A percentile compares a stretch with the other conserved stretches of the same genome.
Evolutionary conservation across 1,140 invertebrate species (phyloP).

Genomic region (Acyrthosiphon pisum): DNA sequence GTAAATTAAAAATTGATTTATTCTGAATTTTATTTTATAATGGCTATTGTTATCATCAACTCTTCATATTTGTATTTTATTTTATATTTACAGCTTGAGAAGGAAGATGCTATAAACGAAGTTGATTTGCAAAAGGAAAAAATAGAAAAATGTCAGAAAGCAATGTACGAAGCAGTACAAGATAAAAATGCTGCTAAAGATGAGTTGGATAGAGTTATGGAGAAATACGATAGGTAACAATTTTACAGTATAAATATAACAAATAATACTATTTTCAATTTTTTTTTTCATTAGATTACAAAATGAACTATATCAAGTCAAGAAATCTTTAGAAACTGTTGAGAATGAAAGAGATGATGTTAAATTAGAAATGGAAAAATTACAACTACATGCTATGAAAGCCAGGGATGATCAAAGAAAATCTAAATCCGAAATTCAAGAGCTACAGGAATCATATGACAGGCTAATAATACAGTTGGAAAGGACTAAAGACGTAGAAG

Average conservation of each 20-base stretch:
- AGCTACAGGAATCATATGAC: conserved; percentile 87
- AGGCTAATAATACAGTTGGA: conserved; percentile 81
- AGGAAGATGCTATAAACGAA: conserved; percentile 84
- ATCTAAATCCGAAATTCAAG: conserved; percentile 81
- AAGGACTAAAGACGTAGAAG: conserved; percentile 86
- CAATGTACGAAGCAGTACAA: conserved; percentile 81
- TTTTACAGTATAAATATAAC: neutral
- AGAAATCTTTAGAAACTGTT: conserved; percentile 84
- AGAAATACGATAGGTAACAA: conserved; percentile 87
- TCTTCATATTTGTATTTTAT: neutral
- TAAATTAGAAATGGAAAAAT: conserved; percentile 86
- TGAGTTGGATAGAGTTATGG: conserved; percentile 89
- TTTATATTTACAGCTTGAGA: conserved; percentile 72
- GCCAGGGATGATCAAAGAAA: conserved; percentile 85
- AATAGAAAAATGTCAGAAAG: conserved; percentile 82
- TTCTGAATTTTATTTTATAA: neutral
- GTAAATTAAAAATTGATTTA: neutral
- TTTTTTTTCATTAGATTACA: conserved; percentile 72
- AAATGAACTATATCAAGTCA: conserved; percentile 85
- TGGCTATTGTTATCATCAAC: neutral
- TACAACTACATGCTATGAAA: conserved; percentile 78
- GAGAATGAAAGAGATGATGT: conserved; percentile 86
- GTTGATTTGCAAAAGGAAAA: conserved; percentile 88
- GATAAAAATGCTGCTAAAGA: conserved; percentile 87
- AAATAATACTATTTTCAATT: neutral